Evolutionary conservation across 2,888 invertebrate genomes (phyloP).

Genomic region (Ectropis crepuscularia): DNA sequence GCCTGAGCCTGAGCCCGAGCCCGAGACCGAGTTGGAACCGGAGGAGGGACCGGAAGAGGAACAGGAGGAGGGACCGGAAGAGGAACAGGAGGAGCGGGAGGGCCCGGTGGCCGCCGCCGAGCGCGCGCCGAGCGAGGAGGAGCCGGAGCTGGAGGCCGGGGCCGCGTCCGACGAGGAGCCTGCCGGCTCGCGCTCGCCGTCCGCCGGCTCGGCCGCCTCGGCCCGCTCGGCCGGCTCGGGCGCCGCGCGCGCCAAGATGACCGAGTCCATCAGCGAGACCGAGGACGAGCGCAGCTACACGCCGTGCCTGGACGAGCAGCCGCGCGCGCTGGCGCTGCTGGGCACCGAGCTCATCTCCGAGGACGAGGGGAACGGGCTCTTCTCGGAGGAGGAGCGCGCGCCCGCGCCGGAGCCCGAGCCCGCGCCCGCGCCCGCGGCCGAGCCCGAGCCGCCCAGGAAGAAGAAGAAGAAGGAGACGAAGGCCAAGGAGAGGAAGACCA

Average conservation of each 20-base stretch:
- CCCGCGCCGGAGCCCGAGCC: slow-evolving; percentile 71
- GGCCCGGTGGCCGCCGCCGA: slow-evolving; percentile 10
- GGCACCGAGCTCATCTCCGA: slow-evolving; percentile 91
- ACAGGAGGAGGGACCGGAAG: not conserved
- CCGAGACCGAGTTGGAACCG: not conserved
- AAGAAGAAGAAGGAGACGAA: slow-evolving; percentile 83
- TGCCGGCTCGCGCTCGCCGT: slow-evolving; percentile 27
- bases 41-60: not conserved
- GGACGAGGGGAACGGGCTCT: slow-evolving; percentile 87
- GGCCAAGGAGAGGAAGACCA: slow-evolving; percentile 66
- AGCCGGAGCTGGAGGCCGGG: not conserved
- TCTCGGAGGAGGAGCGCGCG: slow-evolving; percentile 83
- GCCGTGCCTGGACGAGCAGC: slow-evolving; percentile 88
- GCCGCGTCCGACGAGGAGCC: slow-evolving; percentile 42
- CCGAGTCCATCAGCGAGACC: slow-evolving; percentile 86
- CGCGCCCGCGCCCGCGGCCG: slow-evolving; percentile 59
- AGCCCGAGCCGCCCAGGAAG: slow-evolving; percentile 73
- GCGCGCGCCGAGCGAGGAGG: slow-evolving; percentile 35
- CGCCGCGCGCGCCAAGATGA: slow-evolving; percentile 73
- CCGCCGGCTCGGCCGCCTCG: slow-evolving; percentile 11
- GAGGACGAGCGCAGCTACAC: slow-evolving; percentile 89
- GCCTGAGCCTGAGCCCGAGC: not conserved
- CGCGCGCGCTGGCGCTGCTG: slow-evolving; percentile 83
- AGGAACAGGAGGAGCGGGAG: not conserved
- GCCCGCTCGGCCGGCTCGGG: slow-evolving; percentile 7